Conservation (phyloP, 2,797 vertebrate genomes). For the Uromys caudimaculatus region DNA sequence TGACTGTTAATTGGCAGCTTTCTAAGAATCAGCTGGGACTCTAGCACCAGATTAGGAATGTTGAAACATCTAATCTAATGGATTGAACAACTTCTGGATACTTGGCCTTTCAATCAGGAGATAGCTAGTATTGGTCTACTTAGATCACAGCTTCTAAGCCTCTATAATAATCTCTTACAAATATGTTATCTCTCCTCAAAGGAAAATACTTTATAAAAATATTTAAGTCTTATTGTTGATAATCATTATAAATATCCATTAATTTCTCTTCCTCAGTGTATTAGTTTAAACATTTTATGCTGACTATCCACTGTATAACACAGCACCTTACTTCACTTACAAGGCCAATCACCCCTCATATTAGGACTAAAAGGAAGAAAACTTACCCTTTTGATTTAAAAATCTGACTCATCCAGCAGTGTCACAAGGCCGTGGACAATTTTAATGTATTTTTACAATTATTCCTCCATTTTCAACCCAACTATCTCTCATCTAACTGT, state of each 20-base stretch:
- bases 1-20: not conserved
- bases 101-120: not conserved
- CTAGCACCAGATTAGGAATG: not conserved
- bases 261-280: not conserved
- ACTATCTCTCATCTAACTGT: not conserved
- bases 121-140: not conserved
- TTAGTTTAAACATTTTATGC: not conserved
- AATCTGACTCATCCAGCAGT: not conserved
- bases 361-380: not conserved
- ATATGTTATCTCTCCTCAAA: not conserved
- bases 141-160: not conserved
- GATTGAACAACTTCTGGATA: not conserved
- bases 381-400: not conserved
- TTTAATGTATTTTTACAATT: not conserved
- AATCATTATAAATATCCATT: not conserved
- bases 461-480: too few species aligned
- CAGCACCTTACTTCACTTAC: not conserved
- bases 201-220: not conserved
- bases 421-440: too few species aligned
- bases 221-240: not conserved
- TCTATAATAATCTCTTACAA: not conserved
- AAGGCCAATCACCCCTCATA: not conserved
- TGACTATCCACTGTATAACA: not conserved
- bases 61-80: not conserved
- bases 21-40: not conserved